Percentiles rank a stretch among this genome's conserved stretches.
phyloP scores from a whole-genome alignment of 2,113 vertebrate species.

The Bathybates hornii region DNA sequence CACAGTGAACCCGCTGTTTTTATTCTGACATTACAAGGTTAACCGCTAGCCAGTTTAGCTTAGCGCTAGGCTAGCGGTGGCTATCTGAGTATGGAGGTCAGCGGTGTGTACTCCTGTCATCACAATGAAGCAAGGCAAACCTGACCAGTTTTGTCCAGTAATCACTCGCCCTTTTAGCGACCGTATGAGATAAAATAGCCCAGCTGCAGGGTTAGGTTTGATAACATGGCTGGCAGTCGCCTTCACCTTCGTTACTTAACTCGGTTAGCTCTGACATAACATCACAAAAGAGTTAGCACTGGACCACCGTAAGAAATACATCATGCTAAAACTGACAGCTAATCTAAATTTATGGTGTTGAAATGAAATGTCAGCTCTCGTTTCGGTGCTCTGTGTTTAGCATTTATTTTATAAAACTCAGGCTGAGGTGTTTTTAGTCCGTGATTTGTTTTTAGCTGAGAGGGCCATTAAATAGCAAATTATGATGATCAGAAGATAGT shows the following conservation, averaged over 20 bases:
- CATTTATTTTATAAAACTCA: background rate
- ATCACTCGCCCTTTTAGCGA: background rate
- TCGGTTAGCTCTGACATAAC: constrained; percentile 8
- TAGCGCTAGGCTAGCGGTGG: background rate
- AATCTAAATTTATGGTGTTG: background rate
- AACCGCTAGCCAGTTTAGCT: constrained; percentile 14
- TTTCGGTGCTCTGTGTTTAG: background rate
- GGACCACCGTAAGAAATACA: background rate
- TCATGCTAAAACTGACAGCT: background rate
- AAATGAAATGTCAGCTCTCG: background rate
- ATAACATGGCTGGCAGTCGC: background rate
- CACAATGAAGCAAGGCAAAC: background rate
- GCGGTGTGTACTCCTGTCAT: background rate
- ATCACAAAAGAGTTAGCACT: background rate
- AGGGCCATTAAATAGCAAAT: background rate
- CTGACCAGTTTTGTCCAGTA: background rate
- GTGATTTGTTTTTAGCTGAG: background rate
- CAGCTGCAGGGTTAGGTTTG: too few species aligned
- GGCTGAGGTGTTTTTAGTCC: background rate
- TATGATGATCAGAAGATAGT: background rate
- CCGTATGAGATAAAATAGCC: background rate
- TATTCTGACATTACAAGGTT: constrained; percentile 45
- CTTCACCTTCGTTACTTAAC: constrained; percentile 3
- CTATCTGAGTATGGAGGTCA: constrained; percentile 33
- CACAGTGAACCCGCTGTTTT: background rate